These are phyloP conservation scores for Noctua pronuba DNA, from an alignment of 2,888 invertebrate species.

Conservation along the genomic window DNA sequence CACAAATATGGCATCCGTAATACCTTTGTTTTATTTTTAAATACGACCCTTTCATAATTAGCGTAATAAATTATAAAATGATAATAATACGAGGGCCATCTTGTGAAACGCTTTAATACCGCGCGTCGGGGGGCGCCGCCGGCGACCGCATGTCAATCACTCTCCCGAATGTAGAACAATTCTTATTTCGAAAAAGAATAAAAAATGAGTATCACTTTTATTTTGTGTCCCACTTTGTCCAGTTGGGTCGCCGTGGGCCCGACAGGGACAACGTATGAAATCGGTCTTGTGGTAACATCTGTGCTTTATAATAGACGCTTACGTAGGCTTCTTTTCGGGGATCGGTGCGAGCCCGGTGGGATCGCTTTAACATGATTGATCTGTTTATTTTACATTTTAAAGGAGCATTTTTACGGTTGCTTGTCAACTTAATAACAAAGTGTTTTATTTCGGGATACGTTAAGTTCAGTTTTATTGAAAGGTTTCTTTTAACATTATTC, in stretches of 20 bases:
- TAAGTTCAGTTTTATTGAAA: conserved; percentile 90
- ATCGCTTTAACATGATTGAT: conserved; percentile 90
- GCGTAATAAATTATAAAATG: conserved; percentile 90
- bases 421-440: conserved; percentile 91
- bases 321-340: conserved; percentile 90
- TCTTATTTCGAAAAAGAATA: conserved; percentile 89
- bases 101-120: conserved; percentile 87
- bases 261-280: conserved; percentile 81
- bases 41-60: conserved; percentile 89
- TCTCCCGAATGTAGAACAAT: conserved; percentile 89
- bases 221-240: conserved; percentile 80
- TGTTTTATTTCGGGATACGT: conserved; percentile 89
- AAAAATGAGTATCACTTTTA: conserved; percentile 87
- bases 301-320: conserved; percentile 90
- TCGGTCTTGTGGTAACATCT: conserved; percentile 89
- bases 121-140: conserved; percentile 86
- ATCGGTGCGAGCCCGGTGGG: conserved; percentile 88
- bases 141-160: conserved; percentile 90
- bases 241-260: conserved; percentile 68
- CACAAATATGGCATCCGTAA: conserved; percentile 84
- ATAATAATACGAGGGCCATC: conserved; percentile 89
- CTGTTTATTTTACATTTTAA: conserved; percentile 91
- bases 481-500: conserved; percentile 88
- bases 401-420: conserved; percentile 90
- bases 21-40: conserved; percentile 89